These are phyloP conservation scores for Carabus problematicus DNA, from an alignment of 2,888 invertebrate species.

Conservation along the genomic window DNA sequence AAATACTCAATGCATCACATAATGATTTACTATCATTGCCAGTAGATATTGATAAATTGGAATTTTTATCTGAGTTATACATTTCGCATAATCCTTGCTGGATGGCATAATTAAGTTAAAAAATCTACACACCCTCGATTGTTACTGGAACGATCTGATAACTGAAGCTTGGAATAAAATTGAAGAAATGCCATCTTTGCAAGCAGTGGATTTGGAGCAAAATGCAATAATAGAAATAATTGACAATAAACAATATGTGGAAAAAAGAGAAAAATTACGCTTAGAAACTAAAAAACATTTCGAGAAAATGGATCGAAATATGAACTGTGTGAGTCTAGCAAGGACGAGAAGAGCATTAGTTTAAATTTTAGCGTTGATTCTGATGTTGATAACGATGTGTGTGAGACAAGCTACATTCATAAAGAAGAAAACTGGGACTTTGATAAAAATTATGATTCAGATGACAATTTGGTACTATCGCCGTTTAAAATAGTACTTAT, in stretches of 20 bases:
- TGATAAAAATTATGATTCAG: conserved; percentile 5
- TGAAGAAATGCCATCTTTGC: conserved; percentile 7
- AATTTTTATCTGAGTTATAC: conserved; percentile 49
- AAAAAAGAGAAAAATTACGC: conserved; percentile 29
- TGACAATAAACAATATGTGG: conserved; percentile 24
- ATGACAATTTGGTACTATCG: conserved; percentile 30
- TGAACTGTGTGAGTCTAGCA: conserved; percentile 7
- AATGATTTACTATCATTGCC: conserved; percentile 40
- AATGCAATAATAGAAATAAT: conserved; percentile 41
- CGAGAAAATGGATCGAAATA: conserved; percentile 24
- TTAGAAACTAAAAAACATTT: background rate
- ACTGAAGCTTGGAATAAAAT: conserved; percentile 20
- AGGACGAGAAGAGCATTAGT: conserved; percentile 4
- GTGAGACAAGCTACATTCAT: background rate
- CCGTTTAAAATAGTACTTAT: conserved; percentile 17
- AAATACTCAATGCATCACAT: conserved; percentile 43
- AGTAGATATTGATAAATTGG: conserved; percentile 34
- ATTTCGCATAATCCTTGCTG: conserved; percentile 41
- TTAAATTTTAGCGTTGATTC: background rate
- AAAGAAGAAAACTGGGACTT: conserved; percentile 32
- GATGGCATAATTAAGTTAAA: conserved; percentile 21
- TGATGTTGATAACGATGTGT: background rate
- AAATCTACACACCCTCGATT: conserved; percentile 39
- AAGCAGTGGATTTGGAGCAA: conserved; percentile 44
- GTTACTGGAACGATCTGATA: conserved; percentile 31